Conservation (phyloP, 2,888 invertebrate species). For the Glyphotaelius pellucidus region DNA sequence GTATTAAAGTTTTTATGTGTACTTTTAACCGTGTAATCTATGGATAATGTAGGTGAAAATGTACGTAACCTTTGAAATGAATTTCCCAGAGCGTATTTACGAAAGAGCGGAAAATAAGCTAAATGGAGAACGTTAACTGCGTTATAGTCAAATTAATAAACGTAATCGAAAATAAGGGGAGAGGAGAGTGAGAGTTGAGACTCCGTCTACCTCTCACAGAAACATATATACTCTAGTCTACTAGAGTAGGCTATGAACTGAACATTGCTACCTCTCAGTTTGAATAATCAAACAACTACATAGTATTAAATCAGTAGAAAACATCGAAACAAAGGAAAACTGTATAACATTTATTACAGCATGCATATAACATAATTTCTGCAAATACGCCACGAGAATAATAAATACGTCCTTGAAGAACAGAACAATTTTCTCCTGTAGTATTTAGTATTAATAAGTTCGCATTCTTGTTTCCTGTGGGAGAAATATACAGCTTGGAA, state of each 20-base stretch:
- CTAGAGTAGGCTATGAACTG: not conserved
- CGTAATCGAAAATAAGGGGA: slow-evolving; percentile 28
- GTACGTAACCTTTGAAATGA: not conserved
- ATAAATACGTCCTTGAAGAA: not conserved
- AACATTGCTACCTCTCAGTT: not conserved
- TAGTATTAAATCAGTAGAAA: not conserved
- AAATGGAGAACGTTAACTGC: slow-evolving; percentile 32
- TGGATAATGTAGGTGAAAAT: not conserved
- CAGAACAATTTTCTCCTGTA: not conserved
- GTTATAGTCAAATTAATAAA: slow-evolving; percentile 24
- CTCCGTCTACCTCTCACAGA: not conserved
- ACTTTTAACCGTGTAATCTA: no score
- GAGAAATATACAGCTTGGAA: slow-evolving; percentile 10
- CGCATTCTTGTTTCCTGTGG: slow-evolving; percentile 13
- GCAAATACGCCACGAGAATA: not conserved
- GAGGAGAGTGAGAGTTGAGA: not conserved
- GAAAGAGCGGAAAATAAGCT: slow-evolving; percentile 34
- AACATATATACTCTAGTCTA: not conserved
- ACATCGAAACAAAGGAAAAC: not conserved
- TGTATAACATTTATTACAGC: not conserved
- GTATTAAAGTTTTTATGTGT: no score
- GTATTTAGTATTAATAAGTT: not conserved
- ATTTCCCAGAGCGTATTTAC: slow-evolving; percentile 14
- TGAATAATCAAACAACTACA: not conserved
- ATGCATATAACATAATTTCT: not conserved